Base-by-base conservation (phyloP, 2,888 invertebrate species). In the Adelphocoris suturalis region DNA sequence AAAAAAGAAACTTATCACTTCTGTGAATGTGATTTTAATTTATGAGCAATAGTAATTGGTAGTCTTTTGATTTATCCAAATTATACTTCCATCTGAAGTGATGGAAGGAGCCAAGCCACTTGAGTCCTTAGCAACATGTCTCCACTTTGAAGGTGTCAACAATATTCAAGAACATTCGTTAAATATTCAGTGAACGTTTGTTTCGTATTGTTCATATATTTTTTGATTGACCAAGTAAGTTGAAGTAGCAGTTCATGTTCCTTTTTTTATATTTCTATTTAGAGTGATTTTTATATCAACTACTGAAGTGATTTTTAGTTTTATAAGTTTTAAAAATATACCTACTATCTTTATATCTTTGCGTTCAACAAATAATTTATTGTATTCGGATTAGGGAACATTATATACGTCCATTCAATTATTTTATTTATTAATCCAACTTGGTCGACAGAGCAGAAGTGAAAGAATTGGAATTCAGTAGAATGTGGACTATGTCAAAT, bases 341-440 rank as follows among this genome's bases (percentile, higher is more conserved):
- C n/a, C n/a, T n/a, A n/a, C 23, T 23, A 23, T 68, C 68, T 68
- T 68, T 23, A 23, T 68, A 23, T 68, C 23, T 23, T 68, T 12
- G 68, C 68, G 68, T 68, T 68, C 23, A 68, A 23, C 19, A 23
- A 23, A 12, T 23, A 68, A 68, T 68, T 68, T 68, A 12, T 23
- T 19, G 68, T 68, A 68, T 68, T 68, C 23, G 23, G 68, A 23
- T 68, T 23, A 68, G 68, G 61, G 61, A 61, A 19, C 61, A 61
- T 14, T 52, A 52, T 14, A 19, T n/a, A 68, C 68, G 68, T 23
- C 68, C 68, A 68, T 23, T 68, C 23, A 12, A 23, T 68, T 68
- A 61, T 61, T n/a, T 61, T 61, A 68, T 68, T 68, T 68, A 68
- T 68, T n/a, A 23, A 68, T 68, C 68, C 68, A 57, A n/a, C n/a